phyloP scores from a whole-genome alignment of 2,888 invertebrate species.

The Andrena bucephala region DNA sequence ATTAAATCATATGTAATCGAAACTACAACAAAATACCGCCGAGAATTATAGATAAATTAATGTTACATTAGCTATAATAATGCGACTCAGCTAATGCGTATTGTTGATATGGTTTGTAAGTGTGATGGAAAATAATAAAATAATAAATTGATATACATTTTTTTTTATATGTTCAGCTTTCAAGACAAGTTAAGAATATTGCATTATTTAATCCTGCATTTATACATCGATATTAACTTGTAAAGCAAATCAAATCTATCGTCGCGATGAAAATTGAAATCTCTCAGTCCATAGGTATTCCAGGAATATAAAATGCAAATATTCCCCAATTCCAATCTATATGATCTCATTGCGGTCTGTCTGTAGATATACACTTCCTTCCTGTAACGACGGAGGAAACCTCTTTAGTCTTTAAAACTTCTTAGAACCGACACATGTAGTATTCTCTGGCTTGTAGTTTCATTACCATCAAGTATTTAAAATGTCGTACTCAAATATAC shows the following conservation, averaged over 20 bases:
- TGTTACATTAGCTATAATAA: conserved; percentile 66
- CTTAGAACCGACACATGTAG: not conserved
- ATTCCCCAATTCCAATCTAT: not conserved
- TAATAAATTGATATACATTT: conserved; percentile 69
- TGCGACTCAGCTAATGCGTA: conserved; percentile 65
- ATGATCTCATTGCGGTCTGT: conserved; percentile 73
- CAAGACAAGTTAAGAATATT: conserved; percentile 61
- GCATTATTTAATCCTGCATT: conserved; percentile 77
- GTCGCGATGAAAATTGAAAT: not conserved
- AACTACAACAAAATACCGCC: conserved; percentile 51
- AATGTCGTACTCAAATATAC: conserved; percentile 25
- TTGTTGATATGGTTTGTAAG: conserved; percentile 71
- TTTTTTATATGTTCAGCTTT: conserved; percentile 65
- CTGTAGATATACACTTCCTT: conserved; percentile 70
- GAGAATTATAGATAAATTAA: conserved; percentile 63
- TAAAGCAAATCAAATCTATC: conserved; percentile 68
- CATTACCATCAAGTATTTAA: not conserved
- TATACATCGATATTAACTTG: conserved; percentile 76
- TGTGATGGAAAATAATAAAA: conserved; percentile 72
- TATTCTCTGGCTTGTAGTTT: not conserved
- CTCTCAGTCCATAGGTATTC: not conserved
- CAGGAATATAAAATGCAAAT: conserved; percentile 13
- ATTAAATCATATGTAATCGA: conserved; percentile 66
- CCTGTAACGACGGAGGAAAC: conserved; percentile 39
- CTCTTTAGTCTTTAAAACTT: conserved; percentile 1